Percentiles rank a stretch among this genome's conserved stretches.
Evolutionary conservation across 2,797 vertebrate species (phyloP).

Genomic region (Anas bahamensis): DNA sequence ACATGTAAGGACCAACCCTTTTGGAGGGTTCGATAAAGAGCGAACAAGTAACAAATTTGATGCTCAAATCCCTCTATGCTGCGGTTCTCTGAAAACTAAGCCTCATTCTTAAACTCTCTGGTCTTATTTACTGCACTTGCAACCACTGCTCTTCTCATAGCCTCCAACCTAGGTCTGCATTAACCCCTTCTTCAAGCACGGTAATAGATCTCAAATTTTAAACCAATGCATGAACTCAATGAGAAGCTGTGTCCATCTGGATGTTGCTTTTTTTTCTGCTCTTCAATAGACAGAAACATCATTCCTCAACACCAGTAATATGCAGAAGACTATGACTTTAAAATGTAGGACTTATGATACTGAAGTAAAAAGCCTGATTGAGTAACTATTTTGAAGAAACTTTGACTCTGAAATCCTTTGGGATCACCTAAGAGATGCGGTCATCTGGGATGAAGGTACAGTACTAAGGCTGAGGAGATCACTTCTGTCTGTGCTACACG

Average conservation of each 20-base stretch:
- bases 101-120: background rate
- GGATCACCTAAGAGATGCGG: background rate
- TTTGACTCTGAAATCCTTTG: background rate
- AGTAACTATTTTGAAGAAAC: background rate
- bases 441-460: background rate
- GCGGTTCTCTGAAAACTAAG: background rate
- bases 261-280: background rate
- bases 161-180: background rate
- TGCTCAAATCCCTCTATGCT: background rate
- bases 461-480: background rate
- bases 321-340: background rate
- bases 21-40: background rate
- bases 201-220: background rate
- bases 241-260: background rate
- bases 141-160: background rate
- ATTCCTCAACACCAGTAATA: background rate
- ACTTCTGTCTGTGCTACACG: background rate
- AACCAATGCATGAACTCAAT: background rate
- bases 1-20: background rate
- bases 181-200: background rate
- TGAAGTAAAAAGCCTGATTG: background rate
- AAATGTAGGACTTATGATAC: background rate
- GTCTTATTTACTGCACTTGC: background rate
- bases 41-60: background rate
- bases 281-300: background rate